These are phyloP conservation scores for Hydropsyche betteni DNA, from an alignment of 2,888 invertebrate genomes.

Conservation along the genomic window DNA sequence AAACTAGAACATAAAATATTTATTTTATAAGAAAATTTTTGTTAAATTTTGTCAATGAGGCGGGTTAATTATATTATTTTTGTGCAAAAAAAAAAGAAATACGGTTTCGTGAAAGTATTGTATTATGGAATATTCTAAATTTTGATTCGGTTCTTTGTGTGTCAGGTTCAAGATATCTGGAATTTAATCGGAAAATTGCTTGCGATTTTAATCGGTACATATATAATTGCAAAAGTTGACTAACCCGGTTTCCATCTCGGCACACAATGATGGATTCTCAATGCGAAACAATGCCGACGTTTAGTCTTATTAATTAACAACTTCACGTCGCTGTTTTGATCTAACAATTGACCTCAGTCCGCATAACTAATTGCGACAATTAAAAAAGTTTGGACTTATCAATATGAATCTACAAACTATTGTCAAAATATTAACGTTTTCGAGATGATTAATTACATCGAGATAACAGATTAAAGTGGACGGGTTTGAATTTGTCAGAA, in stretches of 20 bases:
- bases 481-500: too few species aligned
- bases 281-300: conserved; percentile 2
- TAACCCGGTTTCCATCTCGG: conserved; percentile 7
- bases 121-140: too few species aligned
- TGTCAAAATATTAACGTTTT: too few species aligned
- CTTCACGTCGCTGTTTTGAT: background rate
- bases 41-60: too few species aligned
- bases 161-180: conserved; percentile 12
- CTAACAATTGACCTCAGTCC: background rate
- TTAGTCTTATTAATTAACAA: background rate
- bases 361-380: background rate
- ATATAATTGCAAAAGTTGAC: conserved; percentile 12
- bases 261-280: conserved; percentile 5
- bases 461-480: too few species aligned
- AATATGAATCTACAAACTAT: background rate
- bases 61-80: too few species aligned
- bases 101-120: too few species aligned
- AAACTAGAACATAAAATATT: too few species aligned
- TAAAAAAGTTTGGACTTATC: background rate
- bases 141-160: background rate
- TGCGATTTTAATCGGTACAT: background rate
- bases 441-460: too few species aligned
- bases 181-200: conserved; percentile 4
- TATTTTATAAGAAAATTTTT: too few species aligned
- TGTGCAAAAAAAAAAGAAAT: too few species aligned